A percentile compares a stretch with the other conserved stretches of the same genome.
Evolutionary conservation across 1,140 invertebrate species (phyloP).

Genomic region (Rhagoletis zephyria): DNA sequence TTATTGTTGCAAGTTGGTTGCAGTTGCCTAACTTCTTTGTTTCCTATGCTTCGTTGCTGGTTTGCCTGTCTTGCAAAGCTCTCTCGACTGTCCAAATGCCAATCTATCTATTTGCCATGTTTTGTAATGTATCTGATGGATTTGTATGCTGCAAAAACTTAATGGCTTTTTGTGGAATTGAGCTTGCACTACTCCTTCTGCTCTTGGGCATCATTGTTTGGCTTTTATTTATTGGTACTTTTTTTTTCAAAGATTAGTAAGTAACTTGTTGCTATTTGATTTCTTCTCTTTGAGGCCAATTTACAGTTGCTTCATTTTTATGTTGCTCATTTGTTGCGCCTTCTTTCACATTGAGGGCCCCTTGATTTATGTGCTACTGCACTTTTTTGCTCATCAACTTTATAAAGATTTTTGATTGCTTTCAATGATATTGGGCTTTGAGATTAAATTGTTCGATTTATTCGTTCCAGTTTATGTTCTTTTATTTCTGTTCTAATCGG

Average conservation of each 20-base stretch:
- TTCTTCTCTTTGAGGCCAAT: neutral
- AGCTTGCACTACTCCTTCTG: neutral
- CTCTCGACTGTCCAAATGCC: neutral
- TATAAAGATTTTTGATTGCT: neutral
- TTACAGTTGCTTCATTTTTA: neutral
- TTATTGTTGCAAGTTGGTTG: constrained; percentile 8
- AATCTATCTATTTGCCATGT: constrained; percentile 37
- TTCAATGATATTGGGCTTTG: neutral
- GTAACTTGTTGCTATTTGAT: constrained; percentile 28
- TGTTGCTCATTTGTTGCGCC: neutral
- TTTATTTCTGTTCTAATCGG: too few relatives aligned
- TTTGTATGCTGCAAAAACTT: constrained; percentile 29
- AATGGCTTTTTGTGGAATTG: constrained; percentile 32
- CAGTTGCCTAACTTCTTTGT: neutral
- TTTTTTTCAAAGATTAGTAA: neutral
- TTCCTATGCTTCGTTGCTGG: neutral
- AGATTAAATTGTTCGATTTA: neutral
- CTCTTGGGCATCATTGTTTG: neutral
- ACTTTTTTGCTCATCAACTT: neutral
- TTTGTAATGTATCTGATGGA: constrained; percentile 51
- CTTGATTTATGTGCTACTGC: neutral
- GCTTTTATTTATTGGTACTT: neutral
- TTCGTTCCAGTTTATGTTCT: neutral
- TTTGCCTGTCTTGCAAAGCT: neutral
- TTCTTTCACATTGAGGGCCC: neutral